Base-by-base conservation (phyloP, 2,888 invertebrate species). In the Cantharis rufa region DNA sequence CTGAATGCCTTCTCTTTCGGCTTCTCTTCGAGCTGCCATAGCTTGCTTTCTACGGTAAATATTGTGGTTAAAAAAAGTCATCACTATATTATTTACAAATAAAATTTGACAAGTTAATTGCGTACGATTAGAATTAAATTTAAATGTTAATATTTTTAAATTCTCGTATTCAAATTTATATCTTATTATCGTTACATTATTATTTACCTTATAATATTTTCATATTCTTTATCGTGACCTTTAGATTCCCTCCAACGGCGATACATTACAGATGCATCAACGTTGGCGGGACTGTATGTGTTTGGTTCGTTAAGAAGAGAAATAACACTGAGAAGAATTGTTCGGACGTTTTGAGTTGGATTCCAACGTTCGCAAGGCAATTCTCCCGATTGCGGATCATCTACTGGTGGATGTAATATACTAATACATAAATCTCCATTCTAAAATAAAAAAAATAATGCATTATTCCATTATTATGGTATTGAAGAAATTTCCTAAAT, bases 331-430 rank as follows among this genome's bases (percentile, higher is more conserved):
- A 99, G 92, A 82, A 99, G 92, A 85, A 99, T 98, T 71, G 99
- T 99, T 88, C 98, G 96, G 86, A 99, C 99, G 86, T 97, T 99
- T 90, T 99, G 99, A 82, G 99, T 99, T 73, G 99, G 99, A 91
- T 99, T 99, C 99, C 99, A 99, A 89, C 99, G 94, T 90, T 99
- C 99, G 89, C 98, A 99, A 0, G 99, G 98, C 85, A 99, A 89
- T 89, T 99, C 99, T 24, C 99, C 99, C 84, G 98, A 98, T 87
- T 99, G 99, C 61, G 99, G 99, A 90, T 99, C 99, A 89, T 99
- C 99, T 75, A 98, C 95, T 15, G 99, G 99, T 77, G 99, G 98
- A 89, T 99, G 99, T 79, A 99, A 91, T 88, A 99, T 99, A 83
- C 98, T 98, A 91, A 99, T 99, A 90, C 99, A 99, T 77, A 99